These are phyloP conservation scores for Ctenopoma kingsleyae DNA, from an alignment of 2,797 vertebrate genomes.

Conservation along the genomic window DNA sequence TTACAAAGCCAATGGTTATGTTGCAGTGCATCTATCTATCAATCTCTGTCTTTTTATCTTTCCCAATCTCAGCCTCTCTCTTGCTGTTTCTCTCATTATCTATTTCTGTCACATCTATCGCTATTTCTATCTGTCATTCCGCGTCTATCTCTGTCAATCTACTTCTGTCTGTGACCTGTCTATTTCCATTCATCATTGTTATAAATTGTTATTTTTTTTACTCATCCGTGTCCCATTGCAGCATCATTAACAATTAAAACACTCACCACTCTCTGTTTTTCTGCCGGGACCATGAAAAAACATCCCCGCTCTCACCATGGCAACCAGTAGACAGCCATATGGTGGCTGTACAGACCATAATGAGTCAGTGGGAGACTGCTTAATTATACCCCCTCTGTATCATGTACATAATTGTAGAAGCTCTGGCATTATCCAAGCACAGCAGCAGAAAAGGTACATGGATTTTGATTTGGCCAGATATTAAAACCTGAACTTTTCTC, in stretches of 20 bases:
- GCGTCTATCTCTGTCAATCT: background rate
- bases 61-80: background rate
- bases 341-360: constrained; percentile 64
- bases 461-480: background rate
- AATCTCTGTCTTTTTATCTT: background rate
- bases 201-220: constrained; percentile 31
- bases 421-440: constrained; percentile 16
- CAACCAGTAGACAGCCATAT: constrained; percentile 71
- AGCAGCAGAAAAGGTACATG: background rate
- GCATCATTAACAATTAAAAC: constrained; percentile 41
- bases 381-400: constrained; percentile 72
- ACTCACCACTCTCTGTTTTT: constrained; percentile 25
- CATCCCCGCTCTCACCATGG: constrained; percentile 58
- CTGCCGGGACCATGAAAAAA: constrained; percentile 21
- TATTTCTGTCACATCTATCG: background rate
- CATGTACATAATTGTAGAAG: constrained; percentile 19
- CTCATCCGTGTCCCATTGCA: constrained; percentile 2
- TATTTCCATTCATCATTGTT: constrained; percentile 16
- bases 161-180: background rate
- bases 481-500: background rate
- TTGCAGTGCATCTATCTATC: background rate
- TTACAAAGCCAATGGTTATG: background rate
- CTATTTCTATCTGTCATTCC: background rate
- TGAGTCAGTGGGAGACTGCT: constrained; percentile 72
- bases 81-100: background rate